Conservation (phyloP, 2,888 invertebrate genomes). For the Clusia tigrina region DNA sequence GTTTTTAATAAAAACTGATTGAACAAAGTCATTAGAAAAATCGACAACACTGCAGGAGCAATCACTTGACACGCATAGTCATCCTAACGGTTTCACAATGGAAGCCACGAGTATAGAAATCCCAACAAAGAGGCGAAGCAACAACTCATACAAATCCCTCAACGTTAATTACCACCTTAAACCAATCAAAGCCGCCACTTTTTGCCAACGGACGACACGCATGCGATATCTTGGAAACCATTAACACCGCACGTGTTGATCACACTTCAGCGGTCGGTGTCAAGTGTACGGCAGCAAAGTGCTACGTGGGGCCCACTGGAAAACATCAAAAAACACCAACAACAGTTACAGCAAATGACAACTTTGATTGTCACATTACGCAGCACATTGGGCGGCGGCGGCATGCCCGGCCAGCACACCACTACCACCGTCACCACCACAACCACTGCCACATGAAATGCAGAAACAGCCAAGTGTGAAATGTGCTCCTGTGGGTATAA, state of each 20-base stretch:
- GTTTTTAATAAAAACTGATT: no score
- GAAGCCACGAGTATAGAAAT: no score
- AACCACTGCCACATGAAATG: no score
- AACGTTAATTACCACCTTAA: background rate
- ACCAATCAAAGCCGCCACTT: background rate
- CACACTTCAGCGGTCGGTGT: background rate
- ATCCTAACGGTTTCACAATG: no score
- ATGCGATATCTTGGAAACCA: background rate
- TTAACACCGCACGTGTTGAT: slow-evolving; percentile 3
- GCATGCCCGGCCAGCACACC: background rate
- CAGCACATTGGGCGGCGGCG: slow-evolving; percentile 29
- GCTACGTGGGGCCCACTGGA: background rate
- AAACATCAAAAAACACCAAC: background rate
- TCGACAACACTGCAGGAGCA: no score
- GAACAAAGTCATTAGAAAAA: no score
- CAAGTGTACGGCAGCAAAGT: slow-evolving; percentile 1
- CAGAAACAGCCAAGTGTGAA: no score
- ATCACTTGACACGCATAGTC: no score
- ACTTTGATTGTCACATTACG: slow-evolving; percentile 40
- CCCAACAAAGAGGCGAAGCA: no score
- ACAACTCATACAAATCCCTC: background rate
- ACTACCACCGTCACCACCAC: no score
- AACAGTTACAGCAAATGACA: slow-evolving; percentile 33
- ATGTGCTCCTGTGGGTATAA: background rate
- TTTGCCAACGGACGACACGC: background rate